Base-by-base conservation (phyloP, 2,888 invertebrate genomes). In the Andrena haemorrhoa region DNA sequence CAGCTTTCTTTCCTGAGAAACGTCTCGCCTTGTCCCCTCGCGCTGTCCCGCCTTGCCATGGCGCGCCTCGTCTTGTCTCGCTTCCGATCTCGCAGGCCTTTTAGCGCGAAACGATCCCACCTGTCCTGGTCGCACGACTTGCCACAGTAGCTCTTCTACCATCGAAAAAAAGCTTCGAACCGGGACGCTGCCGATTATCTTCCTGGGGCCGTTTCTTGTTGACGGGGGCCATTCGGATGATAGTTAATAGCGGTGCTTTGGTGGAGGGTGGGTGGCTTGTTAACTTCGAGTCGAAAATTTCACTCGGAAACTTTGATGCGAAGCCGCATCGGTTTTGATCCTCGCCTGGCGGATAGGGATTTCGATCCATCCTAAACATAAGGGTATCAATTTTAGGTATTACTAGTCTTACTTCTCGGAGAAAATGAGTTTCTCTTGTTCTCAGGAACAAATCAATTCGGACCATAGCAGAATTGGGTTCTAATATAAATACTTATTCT, bases 1-100 rank as follows among this genome's bases (percentile, higher is more conserved):
- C 89, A 87, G 92, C 93, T 93, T 92, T 93, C 93, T 93, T 93
- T 93, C 92, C 90, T 80, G 89, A 90, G 92, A 91, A 92, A 90
- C 81, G 87, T 81, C 85, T 80, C 75, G 71, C 56, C 80, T 66
- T 86, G 75, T 61, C 76, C 68, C 69, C 75, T 83, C 60, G 79
- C 70, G 33, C 49, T 65, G 51, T 65, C 69, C 70, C 79, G 83
- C 66, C 85, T 74, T 35, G 75, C 53, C 82, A 83, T 75, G 35
- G 31, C 56, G 79, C 71, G 74, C 29, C 49, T 51, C 60, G 63
- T 77, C 79, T 75, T 79, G 83, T 75, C 83, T 79, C 49, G 78
- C 51, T 82, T 84, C 61, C 20, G 56, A 47, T 75, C 61, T 63
- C 20, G 47, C 47, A 51, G 33, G 69, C 74, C 87, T 86, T 87